Base-by-base conservation (phyloP, 2,113 vertebrate genomes). In the Poeciliopsis retropinna region DNA sequence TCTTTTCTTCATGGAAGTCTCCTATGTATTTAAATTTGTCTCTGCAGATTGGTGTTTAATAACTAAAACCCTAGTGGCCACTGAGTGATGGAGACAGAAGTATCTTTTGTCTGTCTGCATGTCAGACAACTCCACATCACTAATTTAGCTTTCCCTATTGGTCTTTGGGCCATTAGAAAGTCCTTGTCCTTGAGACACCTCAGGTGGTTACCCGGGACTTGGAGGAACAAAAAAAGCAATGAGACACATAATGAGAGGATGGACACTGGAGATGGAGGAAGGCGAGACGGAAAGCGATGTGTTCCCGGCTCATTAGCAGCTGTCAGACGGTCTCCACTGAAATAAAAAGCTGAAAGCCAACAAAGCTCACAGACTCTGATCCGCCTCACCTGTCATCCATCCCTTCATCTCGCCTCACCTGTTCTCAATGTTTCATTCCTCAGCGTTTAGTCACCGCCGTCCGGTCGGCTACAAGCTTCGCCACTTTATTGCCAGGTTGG, bases 301-400 rank as follows among this genome's bases (percentile, higher is more conserved):
- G 63, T 72, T 76, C 70, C 67, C 7, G 29, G 28, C 78, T 89
- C 78, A 69, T 89, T 84, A 84, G 79, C 5, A 4, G 37, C 80
- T 70, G 63, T 80, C 81, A 73, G 31, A 62, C 22, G 2, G 60
- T 34, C 60, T 72, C 19, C 47, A 60, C 54, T 61, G 64, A 39
- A 67, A 83, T 70, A 75, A 82, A 82, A 87, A 41, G 60, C 63
- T 27, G 0, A 7, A 37, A 67, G 76, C 70, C 37, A 39, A 65
- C 78, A 15, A 44, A 72, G 31, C 47, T 2, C 60, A 57, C 25
- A 3, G 69, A 25, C 82, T 79, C 72, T 77, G 70, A 81, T 79
- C 79, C n/a, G n/a, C 41, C 75, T 51, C 31, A 28, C 51, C 74
- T 44, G 4, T 57, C 73, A 3, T 25, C 73, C 76, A 70, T 72